Conservation (phyloP, 2,888 invertebrate species). For the Leptinotarsa peninsularis region DNA sequence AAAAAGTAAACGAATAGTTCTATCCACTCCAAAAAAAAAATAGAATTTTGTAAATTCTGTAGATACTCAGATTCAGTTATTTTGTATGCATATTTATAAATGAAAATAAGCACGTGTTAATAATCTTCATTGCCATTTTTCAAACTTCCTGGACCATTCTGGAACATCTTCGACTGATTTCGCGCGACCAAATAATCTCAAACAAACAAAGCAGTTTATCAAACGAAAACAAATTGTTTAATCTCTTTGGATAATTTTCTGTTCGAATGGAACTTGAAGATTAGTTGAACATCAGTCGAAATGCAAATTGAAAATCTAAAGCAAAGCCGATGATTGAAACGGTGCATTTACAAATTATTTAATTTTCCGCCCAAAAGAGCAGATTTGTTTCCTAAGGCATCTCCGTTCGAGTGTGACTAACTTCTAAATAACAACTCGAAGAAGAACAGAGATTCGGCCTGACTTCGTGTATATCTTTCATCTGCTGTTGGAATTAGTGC, state of each 20-base stretch:
- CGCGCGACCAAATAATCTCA: not conserved
- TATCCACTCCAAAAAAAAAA: too few relatives aligned
- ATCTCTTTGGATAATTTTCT: constrained; percentile 51
- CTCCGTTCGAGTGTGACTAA: constrained; percentile 61
- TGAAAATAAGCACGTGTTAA: too few relatives aligned
- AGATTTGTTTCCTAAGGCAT: constrained; percentile 63
- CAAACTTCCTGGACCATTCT: not conserved
- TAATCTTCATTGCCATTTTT: too few relatives aligned
- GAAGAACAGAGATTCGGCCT: constrained; percentile 43
- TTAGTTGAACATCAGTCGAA: constrained; percentile 48
- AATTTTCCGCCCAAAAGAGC: constrained; percentile 65
- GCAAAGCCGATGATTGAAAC: constrained; percentile 56
- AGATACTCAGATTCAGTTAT: too few relatives aligned
- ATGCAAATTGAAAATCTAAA: constrained; percentile 51
- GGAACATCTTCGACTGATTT: not conserved
- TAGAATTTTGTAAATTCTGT: too few relatives aligned
- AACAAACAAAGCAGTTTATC: constrained; percentile 30
- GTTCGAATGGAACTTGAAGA: constrained; percentile 44
- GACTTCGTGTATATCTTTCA: constrained; percentile 29
- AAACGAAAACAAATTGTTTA: constrained; percentile 47
- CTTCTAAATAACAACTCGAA: constrained; percentile 57
- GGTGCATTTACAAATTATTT: constrained; percentile 64
- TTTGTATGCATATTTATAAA: too few relatives aligned
- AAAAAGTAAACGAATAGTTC: too few relatives aligned
- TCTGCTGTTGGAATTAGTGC: constrained; percentile 24